Evolutionary conservation across 2,888 invertebrate genomes (phyloP).

Genomic region (Thalpophila matura): DNA sequence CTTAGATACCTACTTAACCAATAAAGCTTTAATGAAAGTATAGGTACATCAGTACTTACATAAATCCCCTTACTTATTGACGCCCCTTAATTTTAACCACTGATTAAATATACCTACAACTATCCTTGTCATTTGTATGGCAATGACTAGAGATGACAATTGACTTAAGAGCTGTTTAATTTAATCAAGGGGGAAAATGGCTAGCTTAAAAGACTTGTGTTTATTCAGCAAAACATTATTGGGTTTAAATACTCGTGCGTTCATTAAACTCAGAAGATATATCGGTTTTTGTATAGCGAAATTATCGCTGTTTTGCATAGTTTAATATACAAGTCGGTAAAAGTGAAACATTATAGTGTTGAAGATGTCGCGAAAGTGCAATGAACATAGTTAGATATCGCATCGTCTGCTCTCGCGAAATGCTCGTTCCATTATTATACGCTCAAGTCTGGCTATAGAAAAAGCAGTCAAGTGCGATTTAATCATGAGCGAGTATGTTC

Average conservation of each 20-base stretch:
- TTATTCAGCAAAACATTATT: constrained; percentile 39
- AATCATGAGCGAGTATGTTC: constrained; percentile 55
- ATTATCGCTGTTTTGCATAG: constrained; percentile 30
- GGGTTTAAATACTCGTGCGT: constrained; percentile 31
- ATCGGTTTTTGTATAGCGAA: constrained; percentile 42
- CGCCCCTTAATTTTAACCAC: no score
- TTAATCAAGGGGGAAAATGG: no score
- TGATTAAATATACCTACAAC: no score
- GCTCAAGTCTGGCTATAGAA: constrained; percentile 48
- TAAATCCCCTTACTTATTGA: no score
- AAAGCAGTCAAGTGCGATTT: constrained; percentile 64
- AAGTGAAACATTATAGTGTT: constrained; percentile 34
- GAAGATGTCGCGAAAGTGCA: constrained; percentile 59
- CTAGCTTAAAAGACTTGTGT: constrained; percentile 9
- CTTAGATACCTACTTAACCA: no score
- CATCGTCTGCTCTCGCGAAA: constrained; percentile 65
- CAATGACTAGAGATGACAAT: no score
- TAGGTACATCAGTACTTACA: no score
- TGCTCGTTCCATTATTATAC: constrained; percentile 69
- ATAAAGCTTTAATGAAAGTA: no score
- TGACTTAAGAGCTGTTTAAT: no score
- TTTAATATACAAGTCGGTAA: constrained; percentile 39
- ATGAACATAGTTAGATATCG: constrained; percentile 55
- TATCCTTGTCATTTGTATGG: no score
- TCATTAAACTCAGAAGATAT: constrained; percentile 38